phyloP scores from a whole-genome alignment of 2,113 vertebrate species.

The Hippocampus barbouri region DNA sequence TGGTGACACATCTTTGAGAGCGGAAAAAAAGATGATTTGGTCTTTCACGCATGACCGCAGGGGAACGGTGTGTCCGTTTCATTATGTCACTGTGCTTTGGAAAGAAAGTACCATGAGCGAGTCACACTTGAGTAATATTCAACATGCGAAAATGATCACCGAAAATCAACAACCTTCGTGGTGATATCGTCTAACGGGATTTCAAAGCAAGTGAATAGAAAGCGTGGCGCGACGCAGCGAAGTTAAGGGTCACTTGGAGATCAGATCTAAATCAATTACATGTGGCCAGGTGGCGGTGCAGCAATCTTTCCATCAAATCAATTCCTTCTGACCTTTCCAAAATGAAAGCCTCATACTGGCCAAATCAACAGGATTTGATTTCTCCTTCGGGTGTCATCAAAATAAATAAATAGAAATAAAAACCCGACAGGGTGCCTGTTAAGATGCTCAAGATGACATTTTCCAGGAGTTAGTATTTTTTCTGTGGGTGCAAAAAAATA shows the following conservation, averaged over 20 bases:
- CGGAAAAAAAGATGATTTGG: constrained; percentile 22
- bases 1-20: constrained; percentile 32
- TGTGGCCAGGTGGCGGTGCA: too few species aligned
- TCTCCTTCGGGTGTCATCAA: too few species aligned
- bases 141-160: background rate
- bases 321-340: too few species aligned
- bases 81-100: constrained; percentile 12
- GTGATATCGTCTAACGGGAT: background rate
- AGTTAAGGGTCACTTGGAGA: too few species aligned
- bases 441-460: too few species aligned
- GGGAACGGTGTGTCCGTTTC: constrained; percentile 10
- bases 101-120: background rate
- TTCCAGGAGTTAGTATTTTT: too few species aligned
- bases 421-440: too few species aligned
- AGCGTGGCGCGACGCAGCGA: background rate
- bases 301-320: too few species aligned
- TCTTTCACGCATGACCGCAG: constrained; percentile 20
- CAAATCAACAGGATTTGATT: too few species aligned
- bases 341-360: too few species aligned
- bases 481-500: background rate
- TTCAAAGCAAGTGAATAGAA: background rate
- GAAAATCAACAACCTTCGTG: background rate
- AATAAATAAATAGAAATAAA: too few species aligned
- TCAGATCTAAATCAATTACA: too few species aligned
- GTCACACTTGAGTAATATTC: background rate